Evolutionary conservation across 2,888 invertebrate species (phyloP).

Genomic region (Trichopoda pennipes): DNA sequence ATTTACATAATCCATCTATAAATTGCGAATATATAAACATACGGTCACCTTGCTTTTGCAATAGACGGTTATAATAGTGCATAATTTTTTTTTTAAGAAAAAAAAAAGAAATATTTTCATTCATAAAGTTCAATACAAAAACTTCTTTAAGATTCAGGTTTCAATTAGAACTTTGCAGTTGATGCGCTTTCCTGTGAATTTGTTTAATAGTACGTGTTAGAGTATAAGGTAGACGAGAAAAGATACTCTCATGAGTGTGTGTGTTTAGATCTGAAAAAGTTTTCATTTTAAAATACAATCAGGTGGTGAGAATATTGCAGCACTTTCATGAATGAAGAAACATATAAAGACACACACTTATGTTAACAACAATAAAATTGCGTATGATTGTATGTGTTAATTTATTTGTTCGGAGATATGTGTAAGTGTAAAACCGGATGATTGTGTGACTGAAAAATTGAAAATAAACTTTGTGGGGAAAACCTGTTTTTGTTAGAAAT

Average conservation of each 20-base stretch:
- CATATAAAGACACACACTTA: neutral
- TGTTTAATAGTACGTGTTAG: constrained; percentile 25
- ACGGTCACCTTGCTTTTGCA: constrained; percentile 20
- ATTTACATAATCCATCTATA: too few relatives aligned
- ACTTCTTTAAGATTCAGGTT: constrained; percentile 52
- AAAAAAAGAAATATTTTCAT: constrained; percentile 51
- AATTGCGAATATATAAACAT: neutral
- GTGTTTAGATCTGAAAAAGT: neutral
- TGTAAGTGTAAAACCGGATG: constrained; percentile 2
- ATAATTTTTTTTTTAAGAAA: constrained; percentile 33
- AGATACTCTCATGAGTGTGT: neutral
- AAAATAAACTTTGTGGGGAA: constrained; percentile 25
- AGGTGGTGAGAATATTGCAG: constrained; percentile 66
- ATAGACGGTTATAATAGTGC: constrained; percentile 25
- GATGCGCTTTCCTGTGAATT: constrained; percentile 48
- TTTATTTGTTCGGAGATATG: neutral
- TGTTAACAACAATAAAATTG: neutral
- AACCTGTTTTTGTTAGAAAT: constrained; percentile 25
- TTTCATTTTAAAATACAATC: constrained; percentile 32
- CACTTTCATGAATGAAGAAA: constrained; percentile 62
- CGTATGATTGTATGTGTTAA: neutral
- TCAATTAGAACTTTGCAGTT: constrained; percentile 62
- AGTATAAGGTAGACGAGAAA: constrained; percentile 1
- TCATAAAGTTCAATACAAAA: constrained; percentile 50
- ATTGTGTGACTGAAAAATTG: constrained; percentile 32